Conservation (phyloP, 2,113 vertebrate genomes). For the Hucho hucho region DNA sequence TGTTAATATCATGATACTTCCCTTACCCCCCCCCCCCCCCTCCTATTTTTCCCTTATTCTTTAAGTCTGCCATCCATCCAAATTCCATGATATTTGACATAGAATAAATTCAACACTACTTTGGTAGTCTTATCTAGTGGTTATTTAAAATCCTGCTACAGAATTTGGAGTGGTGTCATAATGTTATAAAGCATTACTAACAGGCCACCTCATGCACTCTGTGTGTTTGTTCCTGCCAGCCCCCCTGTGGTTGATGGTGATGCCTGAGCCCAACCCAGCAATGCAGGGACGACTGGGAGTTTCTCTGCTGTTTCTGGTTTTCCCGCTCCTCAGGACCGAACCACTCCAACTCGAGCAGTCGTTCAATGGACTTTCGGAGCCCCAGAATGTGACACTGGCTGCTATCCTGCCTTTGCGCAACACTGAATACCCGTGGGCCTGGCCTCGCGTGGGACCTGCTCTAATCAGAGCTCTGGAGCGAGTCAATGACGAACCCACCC, state of each 20-base stretch:
- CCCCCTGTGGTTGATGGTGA: constrained; percentile 3
- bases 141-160: no score
- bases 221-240: constrained; percentile 1
- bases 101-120: no score
- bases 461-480: constrained; percentile 71
- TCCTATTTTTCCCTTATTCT: neutral
- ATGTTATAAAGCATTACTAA: neutral
- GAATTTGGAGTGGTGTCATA: neutral
- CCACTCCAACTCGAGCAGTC: neutral
- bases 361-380: neutral
- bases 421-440: constrained; percentile 89
- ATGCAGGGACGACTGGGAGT: constrained; percentile 10
- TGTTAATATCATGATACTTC: neutral
- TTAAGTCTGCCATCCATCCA: no score
- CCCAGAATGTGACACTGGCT: constrained; percentile 78
- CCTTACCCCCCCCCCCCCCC: no score
- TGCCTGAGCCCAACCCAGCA: constrained; percentile 9
- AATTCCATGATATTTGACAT: no score
- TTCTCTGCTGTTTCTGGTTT: neutral
- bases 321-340: neutral
- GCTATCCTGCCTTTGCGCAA: constrained; percentile 85
- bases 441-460: constrained; percentile 86
- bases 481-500: constrained; percentile 69
- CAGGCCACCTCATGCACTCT: no score
- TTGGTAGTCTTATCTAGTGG: no score